Conservation (phyloP, 2,797 vertebrate genomes). For the Mus caroli region DNA sequence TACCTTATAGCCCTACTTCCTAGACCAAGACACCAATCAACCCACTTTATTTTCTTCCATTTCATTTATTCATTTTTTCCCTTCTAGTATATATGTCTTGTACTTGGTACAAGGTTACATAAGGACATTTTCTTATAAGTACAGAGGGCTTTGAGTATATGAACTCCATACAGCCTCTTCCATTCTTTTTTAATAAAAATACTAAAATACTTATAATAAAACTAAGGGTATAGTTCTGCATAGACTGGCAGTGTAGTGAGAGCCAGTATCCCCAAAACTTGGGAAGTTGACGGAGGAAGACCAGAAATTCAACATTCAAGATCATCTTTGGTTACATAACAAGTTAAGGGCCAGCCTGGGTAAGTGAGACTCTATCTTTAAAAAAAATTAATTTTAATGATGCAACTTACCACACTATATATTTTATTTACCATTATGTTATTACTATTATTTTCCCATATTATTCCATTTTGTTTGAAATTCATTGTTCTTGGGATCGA, state of each 20-base stretch:
- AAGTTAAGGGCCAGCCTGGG: not conserved
- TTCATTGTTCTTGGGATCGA: not conserved
- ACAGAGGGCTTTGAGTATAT: not conserved
- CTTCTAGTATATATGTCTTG: not conserved
- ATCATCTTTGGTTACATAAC: not conserved
- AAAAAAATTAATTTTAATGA: constrained; percentile 16
- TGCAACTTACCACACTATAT: not conserved
- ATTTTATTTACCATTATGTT: constrained; percentile 43
- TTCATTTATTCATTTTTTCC: not conserved
- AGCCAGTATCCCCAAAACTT: not conserved
- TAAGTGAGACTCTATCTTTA: not conserved
- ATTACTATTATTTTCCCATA: constrained; percentile 24
- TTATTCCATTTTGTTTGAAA: constrained; percentile 60
- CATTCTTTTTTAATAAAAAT: not conserved
- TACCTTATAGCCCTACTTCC: not conserved
- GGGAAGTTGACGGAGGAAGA: not conserved
- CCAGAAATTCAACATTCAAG: not conserved
- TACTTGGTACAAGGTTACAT: not conserved
- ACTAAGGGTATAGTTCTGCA: not conserved
- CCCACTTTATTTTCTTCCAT: not conserved
- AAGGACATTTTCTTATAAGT: not conserved
- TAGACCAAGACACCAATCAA: not conserved
- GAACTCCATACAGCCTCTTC: not conserved
- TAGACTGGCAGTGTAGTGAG: not conserved
- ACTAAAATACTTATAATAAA: not conserved